Evolutionary conservation across 2,888 invertebrate species (phyloP).

Genomic region (Polyommatus iphigenia): DNA sequence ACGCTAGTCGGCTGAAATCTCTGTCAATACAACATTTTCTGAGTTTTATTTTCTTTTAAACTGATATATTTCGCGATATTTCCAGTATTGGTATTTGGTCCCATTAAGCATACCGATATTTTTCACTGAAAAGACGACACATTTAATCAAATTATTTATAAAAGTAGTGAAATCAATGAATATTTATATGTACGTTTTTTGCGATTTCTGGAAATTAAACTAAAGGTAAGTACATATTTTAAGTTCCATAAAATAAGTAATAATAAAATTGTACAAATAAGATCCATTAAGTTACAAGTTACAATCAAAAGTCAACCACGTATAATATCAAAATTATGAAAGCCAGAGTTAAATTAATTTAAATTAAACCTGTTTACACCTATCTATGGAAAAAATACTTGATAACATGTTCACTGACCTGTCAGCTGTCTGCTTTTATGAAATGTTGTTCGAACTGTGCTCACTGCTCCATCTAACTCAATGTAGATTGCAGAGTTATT

Average conservation of each 20-base stretch:
- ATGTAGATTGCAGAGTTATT: too few relatives aligned
- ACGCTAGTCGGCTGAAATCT: conserved; percentile 36
- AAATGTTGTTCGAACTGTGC: too few relatives aligned
- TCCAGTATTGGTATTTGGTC: not conserved
- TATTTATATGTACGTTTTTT: too few relatives aligned
- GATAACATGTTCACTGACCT: too few relatives aligned
- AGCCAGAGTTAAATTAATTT: conserved; percentile 19
- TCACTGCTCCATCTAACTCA: too few relatives aligned
- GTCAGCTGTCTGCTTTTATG: too few relatives aligned
- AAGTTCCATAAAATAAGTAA: not conserved
- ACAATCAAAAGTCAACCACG: not conserved
- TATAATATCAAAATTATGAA: not conserved
- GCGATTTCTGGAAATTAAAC: too few relatives aligned
- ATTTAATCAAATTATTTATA: not conserved
- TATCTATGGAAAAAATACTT: too few relatives aligned
- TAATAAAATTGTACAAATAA: not conserved
- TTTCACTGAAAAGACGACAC: not conserved
- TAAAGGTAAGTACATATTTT: not conserved
- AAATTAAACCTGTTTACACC: conserved; percentile 18
- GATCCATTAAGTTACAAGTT: not conserved
- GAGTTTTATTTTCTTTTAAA: not conserved
- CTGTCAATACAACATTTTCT: conserved; percentile 5
- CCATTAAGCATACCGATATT: not conserved
- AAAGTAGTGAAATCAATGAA: not conserved
- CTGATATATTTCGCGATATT: not conserved